These are phyloP conservation scores for Chiropotes sagulatus DNA, from an alignment of 2,797 vertebrate genomes.

Conservation along the genomic window DNA sequence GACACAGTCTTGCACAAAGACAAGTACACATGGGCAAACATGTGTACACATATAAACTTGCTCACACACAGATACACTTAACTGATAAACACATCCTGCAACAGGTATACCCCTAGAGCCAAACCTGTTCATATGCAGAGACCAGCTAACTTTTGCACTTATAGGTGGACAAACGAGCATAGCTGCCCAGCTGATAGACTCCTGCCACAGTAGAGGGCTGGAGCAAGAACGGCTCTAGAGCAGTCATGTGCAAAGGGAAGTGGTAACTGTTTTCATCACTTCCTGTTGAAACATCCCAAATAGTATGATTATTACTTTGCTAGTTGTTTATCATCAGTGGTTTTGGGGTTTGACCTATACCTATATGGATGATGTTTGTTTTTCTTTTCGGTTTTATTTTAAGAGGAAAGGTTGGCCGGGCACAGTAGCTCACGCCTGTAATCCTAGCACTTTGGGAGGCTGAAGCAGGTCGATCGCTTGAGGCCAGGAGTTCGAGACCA, in stretches of 20 bases:
- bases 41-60: neutral
- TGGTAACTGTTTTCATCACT: slow-evolving; percentile 1
- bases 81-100: slow-evolving; percentile 1
- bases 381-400: neutral
- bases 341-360: neutral
- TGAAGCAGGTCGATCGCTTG: neutral
- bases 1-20: neutral
- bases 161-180: neutral
- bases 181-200: neutral
- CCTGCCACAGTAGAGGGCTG: neutral
- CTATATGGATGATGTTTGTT: neutral
- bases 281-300: slow-evolving; percentile 3
- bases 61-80: neutral
- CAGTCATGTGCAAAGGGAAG: neutral
- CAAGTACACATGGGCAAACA: neutral
- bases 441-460: neutral
- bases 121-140: neutral
- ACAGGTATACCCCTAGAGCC: neutral
- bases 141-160: neutral
- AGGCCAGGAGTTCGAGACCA: neutral
- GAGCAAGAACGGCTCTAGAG: neutral
- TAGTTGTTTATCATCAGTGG: neutral
- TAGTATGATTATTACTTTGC: slow-evolving; percentile 23
- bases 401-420: neutral
- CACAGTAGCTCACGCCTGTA: neutral